phyloP scores from a whole-genome alignment of 2,797 vertebrate genomes.

The Natrix natrix region DNA sequence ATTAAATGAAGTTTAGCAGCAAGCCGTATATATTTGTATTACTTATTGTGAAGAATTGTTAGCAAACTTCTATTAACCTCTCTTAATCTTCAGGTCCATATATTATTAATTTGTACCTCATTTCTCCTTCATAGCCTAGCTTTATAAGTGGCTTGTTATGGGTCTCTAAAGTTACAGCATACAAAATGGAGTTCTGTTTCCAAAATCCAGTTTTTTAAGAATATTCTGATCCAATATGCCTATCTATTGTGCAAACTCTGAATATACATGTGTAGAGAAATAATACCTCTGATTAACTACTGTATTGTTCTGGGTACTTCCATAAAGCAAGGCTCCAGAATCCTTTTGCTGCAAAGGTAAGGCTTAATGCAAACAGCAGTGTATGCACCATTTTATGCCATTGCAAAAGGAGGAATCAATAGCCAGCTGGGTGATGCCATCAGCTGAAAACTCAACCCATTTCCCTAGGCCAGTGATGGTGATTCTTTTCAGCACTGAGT shows the following conservation, averaged over 20 bases:
- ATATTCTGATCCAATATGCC: background rate
- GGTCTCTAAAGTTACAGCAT: background rate
- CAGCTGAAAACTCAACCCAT: background rate
- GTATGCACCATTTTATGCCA: background rate
- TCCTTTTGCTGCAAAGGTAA: background rate
- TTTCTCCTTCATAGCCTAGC: background rate
- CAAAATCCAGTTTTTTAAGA: background rate
- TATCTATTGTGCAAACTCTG: background rate
- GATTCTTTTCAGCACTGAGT: too few relatives aligned
- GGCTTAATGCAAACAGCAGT: background rate
- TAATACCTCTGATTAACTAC: background rate
- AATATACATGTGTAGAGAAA: background rate
- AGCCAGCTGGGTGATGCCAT: background rate
- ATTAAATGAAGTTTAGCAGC: conserved; percentile 4
- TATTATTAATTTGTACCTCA: background rate
- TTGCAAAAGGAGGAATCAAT: background rate
- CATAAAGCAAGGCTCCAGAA: background rate
- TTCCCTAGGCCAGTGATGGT: background rate
- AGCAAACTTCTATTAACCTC: background rate
- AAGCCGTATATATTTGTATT: background rate
- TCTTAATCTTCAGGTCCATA: background rate
- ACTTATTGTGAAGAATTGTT: background rate
- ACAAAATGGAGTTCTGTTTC: background rate
- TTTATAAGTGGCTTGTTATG: background rate
- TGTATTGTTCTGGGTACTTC: background rate